phyloP scores from a whole-genome alignment of 2,888 invertebrate species.

The Pristionchus maxplancki region DNA sequence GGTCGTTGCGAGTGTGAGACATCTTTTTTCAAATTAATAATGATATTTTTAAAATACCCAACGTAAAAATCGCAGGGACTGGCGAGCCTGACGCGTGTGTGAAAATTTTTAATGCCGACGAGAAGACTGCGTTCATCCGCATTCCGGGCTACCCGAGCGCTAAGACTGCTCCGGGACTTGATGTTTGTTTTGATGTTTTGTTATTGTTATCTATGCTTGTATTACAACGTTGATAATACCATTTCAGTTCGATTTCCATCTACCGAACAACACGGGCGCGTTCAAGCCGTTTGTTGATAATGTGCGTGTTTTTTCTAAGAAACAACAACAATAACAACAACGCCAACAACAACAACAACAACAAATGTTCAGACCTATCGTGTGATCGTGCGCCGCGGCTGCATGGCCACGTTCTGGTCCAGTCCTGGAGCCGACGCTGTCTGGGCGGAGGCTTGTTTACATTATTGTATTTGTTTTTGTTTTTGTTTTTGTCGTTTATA shows the following conservation, averaged over 20 bases:
- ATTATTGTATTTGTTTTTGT: too few species aligned
- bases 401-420: conserved; percentile 14
- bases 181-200: too few species aligned
- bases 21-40: too few species aligned
- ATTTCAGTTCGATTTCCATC: neutral
- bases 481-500: neutral
- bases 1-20: neutral
- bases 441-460: neutral
- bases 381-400: neutral
- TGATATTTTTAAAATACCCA: too few species aligned
- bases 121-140: neutral
- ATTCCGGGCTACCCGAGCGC: neutral
- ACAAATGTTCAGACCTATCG: neutral
- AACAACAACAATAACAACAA: too few species aligned
- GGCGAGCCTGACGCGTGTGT: neutral
- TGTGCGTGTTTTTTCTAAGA: neutral
- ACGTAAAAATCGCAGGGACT: neutral
- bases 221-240: too few species aligned
- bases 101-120: neutral
- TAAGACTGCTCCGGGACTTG: neutral
- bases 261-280: neutral
- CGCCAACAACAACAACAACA: too few species aligned
- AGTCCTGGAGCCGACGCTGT: neutral
- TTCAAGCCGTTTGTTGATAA: neutral
- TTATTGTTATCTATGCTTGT: too few species aligned